These are phyloP conservation scores for Amazona finschi DNA, from an alignment of 2,797 vertebrate genomes.

Conservation along the genomic window DNA sequence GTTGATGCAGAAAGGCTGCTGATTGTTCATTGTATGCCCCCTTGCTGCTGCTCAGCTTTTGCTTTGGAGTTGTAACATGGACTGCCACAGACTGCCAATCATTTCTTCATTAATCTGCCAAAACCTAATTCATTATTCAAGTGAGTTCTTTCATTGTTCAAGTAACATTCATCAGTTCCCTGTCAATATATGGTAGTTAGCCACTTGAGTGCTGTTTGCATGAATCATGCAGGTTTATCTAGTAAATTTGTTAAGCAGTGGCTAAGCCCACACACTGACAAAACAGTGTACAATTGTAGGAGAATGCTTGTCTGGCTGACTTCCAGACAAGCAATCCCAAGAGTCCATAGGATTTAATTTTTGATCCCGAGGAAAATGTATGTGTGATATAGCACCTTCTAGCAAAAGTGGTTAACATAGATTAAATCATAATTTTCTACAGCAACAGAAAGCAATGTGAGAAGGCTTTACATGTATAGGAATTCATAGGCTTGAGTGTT, in stretches of 20 bases:
- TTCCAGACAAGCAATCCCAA: conserved; percentile 42
- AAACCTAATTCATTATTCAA: conserved; percentile 1
- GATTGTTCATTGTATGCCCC: not conserved
- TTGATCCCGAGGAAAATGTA: conserved; percentile 25
- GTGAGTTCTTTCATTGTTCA: not conserved
- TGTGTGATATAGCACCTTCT: conserved; percentile 6
- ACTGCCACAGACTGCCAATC: not conserved
- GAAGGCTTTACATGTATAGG: not conserved
- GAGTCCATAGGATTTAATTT: conserved; percentile 54
- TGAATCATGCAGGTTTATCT: conserved; percentile 52
- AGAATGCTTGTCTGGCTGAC: conserved; percentile 33
- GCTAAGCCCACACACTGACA: conserved; percentile 43
- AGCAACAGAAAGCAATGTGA: not conserved
- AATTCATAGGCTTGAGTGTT: not conserved
- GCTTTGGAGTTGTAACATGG: not conserved
- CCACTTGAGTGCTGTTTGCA: conserved; percentile 33
- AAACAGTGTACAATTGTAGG: conserved; percentile 15
- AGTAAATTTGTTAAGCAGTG: conserved; percentile 38
- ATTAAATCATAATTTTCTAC: not conserved
- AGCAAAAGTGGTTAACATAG: not conserved
- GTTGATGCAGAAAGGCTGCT: not conserved
- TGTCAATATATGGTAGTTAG: conserved; percentile 16
- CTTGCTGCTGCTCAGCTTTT: not conserved
- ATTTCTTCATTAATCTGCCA: not conserved
- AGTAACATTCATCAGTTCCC: not conserved